Evolutionary conservation across 2,113 vertebrate species (phyloP), one percentile per base, ranked within the genome.

Genomic region (Neodontobutis hainanensis): DNA sequence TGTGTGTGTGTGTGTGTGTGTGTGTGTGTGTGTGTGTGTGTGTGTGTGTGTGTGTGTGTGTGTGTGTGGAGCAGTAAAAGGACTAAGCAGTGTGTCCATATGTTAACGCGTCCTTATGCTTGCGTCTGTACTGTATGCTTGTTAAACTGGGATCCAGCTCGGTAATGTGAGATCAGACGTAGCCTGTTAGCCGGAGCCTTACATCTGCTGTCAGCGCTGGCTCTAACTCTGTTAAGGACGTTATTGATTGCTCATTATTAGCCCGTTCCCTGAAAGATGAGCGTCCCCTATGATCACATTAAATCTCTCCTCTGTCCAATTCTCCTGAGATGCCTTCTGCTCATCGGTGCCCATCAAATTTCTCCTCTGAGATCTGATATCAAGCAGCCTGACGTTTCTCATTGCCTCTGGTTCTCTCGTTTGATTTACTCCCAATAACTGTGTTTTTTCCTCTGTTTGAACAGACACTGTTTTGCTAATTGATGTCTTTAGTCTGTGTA

Each of bases 241-340:
- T 90, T 91, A 91, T 91, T 91, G 91, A 92, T 90, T 92, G 91
- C 85, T 91, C 90, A 90, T 91, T 91, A 90, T 89, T 90, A 85
- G 82, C 77, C 83, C 85, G 86, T 81, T 88, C 81, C 78, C 87
- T 90, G 90, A 89, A 92, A 94, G 89, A 90, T 89, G 90, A 93
- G 89, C 88, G 87, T 94, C 86, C 91, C 89, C 86, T 84, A 88
- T 94, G 91, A 92, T 92, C 90, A 88, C 91, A 91, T 92, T 93
- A 92, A 92, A 89, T 86, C 85, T 84, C 88, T 87, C 88, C 87
- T 84, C 88, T 82, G 68, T 84, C 87, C 80, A 85, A 90, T 85
- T 77, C 90, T 88, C 90, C 89, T 57, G 91, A 91, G 90, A 89
- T 73, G 85, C 88, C 88, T 83, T 90, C 90, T 91, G 92, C 89